A percentile compares a stretch with the other conserved stretches of the same genome.
Evolutionary conservation across 1,140 invertebrate genomes (phyloP).

Genomic region (Magallana gigas): DNA sequence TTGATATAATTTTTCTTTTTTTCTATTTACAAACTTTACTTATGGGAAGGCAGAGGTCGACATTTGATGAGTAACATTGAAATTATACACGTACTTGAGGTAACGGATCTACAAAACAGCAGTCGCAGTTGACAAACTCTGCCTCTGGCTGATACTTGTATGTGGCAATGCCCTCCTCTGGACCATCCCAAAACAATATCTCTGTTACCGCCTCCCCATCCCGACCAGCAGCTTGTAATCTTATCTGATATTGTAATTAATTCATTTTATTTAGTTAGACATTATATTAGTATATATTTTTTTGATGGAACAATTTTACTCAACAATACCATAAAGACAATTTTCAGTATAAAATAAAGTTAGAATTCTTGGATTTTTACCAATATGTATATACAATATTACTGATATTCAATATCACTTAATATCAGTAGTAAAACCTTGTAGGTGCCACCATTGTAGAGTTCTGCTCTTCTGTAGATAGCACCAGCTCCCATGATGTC

Average conservation of each 20-base stretch:
- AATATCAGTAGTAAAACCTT: slow-evolving; percentile 42
- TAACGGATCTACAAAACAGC: slow-evolving; percentile 49
- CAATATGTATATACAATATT: too few species aligned
- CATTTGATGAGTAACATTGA: too few species aligned
- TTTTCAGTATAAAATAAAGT: too few species aligned
- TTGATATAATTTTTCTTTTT: too few species aligned
- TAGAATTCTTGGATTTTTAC: too few species aligned
- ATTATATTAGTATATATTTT: too few species aligned
- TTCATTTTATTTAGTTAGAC: too few species aligned
- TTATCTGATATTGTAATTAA: slow-evolving; percentile 30
- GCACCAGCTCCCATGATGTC: slow-evolving; percentile 58
- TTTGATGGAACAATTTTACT: too few species aligned
- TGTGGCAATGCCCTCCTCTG: slow-evolving; percentile 42
- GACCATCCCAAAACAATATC: slow-evolving; percentile 62
- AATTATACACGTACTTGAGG: slow-evolving; percentile 8
- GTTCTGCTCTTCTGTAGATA: slow-evolving; percentile 57
- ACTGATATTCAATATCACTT: too few species aligned
- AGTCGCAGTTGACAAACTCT: slow-evolving; percentile 46
- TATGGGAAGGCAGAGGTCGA: too few species aligned
- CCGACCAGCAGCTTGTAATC: slow-evolving; percentile 52
- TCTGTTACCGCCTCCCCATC: slow-evolving; percentile 59
- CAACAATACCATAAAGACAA: too few species aligned
- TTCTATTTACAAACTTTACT: too few species aligned
- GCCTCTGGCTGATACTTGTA: slow-evolving; percentile 50
- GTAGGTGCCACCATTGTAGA: slow-evolving; percentile 58